Conservation (phyloP, 2,888 invertebrate genomes). For the Mythimna ferrago region DNA sequence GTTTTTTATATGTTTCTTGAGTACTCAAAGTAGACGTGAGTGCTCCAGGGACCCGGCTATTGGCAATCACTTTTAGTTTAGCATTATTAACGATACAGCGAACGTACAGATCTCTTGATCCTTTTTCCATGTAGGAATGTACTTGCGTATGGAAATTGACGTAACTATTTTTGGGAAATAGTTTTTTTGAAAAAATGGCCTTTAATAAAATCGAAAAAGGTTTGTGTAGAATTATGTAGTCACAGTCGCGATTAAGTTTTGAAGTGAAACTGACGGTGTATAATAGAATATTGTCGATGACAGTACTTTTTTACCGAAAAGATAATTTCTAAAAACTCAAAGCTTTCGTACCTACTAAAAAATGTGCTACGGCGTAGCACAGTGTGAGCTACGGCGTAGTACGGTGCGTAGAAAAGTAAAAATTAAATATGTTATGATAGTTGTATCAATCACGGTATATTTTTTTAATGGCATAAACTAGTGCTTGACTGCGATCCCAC, state of each 20-base stretch:
- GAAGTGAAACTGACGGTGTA: too few relatives aligned
- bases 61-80: constrained; percentile 62
- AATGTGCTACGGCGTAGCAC: not conserved
- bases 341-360: too few relatives aligned
- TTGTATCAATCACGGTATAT: too few relatives aligned
- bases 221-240: not conserved
- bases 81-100: constrained; percentile 59
- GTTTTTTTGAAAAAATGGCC: not conserved
- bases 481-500: too few relatives aligned
- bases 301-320: not conserved
- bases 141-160: constrained; percentile 14
- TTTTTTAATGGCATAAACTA: too few relatives aligned
- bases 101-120: constrained; percentile 43
- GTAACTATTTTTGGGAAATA: not conserved
- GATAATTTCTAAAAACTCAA: not conserved
- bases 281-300: not conserved
- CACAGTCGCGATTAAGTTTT: not conserved
- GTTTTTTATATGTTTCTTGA: constrained; percentile 46
- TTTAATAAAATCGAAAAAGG: not conserved
- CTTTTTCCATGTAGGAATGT: constrained; percentile 24
- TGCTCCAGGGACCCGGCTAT: constrained; percentile 50
- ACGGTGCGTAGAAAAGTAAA: not conserved
- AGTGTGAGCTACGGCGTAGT: constrained; percentile 8
- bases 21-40: constrained; percentile 46
- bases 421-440: too few relatives aligned